Conservation (phyloP, 2,113 vertebrate species). For the Prochilodus magdalenae region DNA sequence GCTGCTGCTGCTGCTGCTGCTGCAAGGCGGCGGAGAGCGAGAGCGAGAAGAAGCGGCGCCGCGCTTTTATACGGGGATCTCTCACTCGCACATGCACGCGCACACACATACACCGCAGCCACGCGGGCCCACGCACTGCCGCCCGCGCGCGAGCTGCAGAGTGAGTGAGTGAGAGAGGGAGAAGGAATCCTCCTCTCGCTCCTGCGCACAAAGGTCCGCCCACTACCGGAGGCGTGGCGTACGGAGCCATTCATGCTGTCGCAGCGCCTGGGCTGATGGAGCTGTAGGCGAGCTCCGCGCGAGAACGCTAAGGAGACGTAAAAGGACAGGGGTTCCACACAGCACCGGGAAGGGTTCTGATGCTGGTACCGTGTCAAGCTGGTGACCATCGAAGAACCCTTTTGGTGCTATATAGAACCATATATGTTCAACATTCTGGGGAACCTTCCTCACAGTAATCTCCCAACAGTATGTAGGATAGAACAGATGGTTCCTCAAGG, state of each 20-base stretch:
- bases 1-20: background rate
- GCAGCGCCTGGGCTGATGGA: background rate
- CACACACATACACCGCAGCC: constrained; percentile 52
- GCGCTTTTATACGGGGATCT: constrained; percentile 74
- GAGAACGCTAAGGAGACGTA: background rate
- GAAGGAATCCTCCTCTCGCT: constrained; percentile 21
- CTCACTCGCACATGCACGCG: constrained; percentile 49
- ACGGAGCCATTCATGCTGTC: constrained; percentile 24
- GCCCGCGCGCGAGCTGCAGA: constrained; percentile 64
- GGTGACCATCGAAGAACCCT: too few species aligned
- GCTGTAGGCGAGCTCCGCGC: background rate
- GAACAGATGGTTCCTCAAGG: too few species aligned
- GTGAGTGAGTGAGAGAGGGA: constrained; percentile 53
- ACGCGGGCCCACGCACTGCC: constrained; percentile 58
- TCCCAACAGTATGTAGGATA: too few species aligned
- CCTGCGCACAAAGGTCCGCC: background rate
- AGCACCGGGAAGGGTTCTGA: too few species aligned
- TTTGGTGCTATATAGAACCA: too few species aligned
- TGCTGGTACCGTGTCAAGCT: too few species aligned
- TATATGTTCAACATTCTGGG: too few species aligned
- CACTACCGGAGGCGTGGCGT: background rate
- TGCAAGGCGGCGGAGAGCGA: background rate
- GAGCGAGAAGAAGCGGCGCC: constrained; percentile 30
- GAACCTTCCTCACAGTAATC: too few species aligned
- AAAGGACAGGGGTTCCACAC: too few species aligned